These are phyloP conservation scores for Meta bourneti DNA, from an alignment of 2,888 invertebrate genomes.

Conservation along the genomic window DNA sequence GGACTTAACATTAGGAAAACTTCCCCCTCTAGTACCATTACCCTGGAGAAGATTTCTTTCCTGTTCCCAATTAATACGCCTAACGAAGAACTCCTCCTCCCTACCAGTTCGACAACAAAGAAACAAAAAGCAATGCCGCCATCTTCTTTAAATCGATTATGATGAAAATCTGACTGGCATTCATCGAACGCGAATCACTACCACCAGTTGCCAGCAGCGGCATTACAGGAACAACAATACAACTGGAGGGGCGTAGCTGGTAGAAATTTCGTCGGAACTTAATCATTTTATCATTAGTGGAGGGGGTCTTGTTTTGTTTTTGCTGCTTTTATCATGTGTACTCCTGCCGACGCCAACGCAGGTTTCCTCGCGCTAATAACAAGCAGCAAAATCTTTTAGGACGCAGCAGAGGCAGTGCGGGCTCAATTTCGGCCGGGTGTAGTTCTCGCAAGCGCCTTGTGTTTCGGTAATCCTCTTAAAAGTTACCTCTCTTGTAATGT, in stretches of 20 bases:
- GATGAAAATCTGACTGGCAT: constrained; percentile 75
- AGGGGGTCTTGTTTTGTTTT: constrained; percentile 62
- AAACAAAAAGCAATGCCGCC: constrained; percentile 56
- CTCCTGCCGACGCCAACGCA: constrained; percentile 47
- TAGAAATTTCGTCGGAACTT: constrained; percentile 69
- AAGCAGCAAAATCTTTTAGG: constrained; percentile 73
- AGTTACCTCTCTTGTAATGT: constrained; percentile 75
- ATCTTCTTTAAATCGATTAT: constrained; percentile 75
- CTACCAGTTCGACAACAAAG: constrained; percentile 37
- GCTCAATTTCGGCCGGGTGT: constrained; percentile 73
- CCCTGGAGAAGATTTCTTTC: constrained; percentile 52
- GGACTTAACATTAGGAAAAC: constrained; percentile 11
- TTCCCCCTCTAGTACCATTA: constrained; percentile 48
- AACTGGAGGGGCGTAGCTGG: constrained; percentile 64
- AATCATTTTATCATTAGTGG: constrained; percentile 76
- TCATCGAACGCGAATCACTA: constrained; percentile 68
- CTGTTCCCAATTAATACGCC: constrained; percentile 66
- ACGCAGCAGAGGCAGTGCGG: neutral
- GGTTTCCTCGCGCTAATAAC: constrained; percentile 57
- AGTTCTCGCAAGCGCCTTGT: constrained; percentile 55
- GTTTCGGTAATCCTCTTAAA: constrained; percentile 70
- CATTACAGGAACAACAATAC: constrained; percentile 56
- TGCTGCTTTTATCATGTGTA: constrained; percentile 58
- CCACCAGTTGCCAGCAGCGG: constrained; percentile 69
- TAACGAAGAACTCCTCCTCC: constrained; percentile 68